A percentile compares a stretch with the other conserved stretches of the same genome.
phyloP scores from a whole-genome alignment of 2,113 vertebrate species.

The Butastur rufipennis region DNA sequence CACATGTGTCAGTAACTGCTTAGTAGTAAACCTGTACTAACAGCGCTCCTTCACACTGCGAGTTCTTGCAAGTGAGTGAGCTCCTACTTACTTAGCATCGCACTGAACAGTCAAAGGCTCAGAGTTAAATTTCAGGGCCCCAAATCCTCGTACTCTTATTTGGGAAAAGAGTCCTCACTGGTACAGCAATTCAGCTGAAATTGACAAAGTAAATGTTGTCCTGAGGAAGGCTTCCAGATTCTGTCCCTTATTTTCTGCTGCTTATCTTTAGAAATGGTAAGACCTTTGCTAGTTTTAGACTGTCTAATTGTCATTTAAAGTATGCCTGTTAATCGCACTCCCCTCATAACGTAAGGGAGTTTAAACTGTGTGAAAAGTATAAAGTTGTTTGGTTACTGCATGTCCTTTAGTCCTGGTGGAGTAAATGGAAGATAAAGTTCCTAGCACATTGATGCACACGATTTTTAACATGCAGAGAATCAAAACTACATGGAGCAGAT shows the following conservation, averaged over 20 bases:
- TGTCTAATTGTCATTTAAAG: neutral
- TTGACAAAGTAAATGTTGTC: neutral
- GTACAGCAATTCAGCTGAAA: neutral
- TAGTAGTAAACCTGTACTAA: neutral
- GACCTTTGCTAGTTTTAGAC: neutral
- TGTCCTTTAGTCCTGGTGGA: neutral
- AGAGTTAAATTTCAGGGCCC: neutral
- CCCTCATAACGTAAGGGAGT: neutral
- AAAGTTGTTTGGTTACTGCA: neutral
- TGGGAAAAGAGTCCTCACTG: neutral
- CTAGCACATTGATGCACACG: fast-evolving
- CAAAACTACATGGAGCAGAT: neutral
- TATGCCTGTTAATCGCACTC: neutral
- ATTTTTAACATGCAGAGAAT: neutral
- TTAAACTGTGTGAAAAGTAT: neutral
- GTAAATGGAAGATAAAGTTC: neutral
- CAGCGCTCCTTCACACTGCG: neutral
- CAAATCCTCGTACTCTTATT: neutral
- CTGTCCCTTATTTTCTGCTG: neutral
- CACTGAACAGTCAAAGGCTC: neutral
- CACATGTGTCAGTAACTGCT: neutral
- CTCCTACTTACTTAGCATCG: neutral
- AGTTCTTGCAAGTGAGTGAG: neutral
- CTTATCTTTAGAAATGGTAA: neutral
- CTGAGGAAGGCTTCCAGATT: neutral